Percentiles rank a stretch among this genome's conserved stretches.
phyloP scores from a whole-genome alignment of 2,113 vertebrate species.

The Scolopax mira region DNA sequence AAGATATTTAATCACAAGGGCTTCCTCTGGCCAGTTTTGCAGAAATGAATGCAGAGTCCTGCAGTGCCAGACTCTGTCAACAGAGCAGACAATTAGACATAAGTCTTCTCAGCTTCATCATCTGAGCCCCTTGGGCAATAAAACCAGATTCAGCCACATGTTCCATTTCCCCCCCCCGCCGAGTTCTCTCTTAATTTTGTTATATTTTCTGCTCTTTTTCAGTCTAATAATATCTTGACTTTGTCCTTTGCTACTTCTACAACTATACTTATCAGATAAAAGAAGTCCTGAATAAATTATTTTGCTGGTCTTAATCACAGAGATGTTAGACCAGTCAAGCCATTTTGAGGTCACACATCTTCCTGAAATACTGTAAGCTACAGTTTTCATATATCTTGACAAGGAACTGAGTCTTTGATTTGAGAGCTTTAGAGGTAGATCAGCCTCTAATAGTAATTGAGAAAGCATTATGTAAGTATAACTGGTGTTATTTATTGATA shows the following conservation, averaged over 20 bases:
- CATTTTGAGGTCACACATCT: background rate
- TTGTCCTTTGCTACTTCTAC: background rate
- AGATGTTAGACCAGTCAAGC: background rate
- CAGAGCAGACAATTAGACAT: background rate
- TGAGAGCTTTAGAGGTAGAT: background rate
- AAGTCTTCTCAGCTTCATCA: background rate
- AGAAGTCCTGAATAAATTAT: fast-evolving
- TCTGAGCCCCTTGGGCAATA: background rate
- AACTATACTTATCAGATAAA: background rate
- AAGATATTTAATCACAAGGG: background rate
- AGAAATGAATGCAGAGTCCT: background rate
- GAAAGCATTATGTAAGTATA: background rate
- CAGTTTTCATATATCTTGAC: background rate
- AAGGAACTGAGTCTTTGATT: background rate
- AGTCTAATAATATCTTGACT: background rate
- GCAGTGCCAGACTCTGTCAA: fast-evolving
- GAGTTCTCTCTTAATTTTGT: background rate
- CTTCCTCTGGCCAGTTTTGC: background rate
- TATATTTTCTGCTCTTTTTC: background rate
- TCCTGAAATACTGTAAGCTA: background rate
- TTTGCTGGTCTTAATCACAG: background rate
- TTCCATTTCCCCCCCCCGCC: too few species aligned
- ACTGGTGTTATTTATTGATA: background rate
- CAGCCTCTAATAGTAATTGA: background rate
- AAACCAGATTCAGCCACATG: background rate